Evolutionary conservation across 2,888 invertebrate genomes (phyloP), one percentile per base, ranked within the genome.

Genomic region (Danaus chrysippus): DNA sequence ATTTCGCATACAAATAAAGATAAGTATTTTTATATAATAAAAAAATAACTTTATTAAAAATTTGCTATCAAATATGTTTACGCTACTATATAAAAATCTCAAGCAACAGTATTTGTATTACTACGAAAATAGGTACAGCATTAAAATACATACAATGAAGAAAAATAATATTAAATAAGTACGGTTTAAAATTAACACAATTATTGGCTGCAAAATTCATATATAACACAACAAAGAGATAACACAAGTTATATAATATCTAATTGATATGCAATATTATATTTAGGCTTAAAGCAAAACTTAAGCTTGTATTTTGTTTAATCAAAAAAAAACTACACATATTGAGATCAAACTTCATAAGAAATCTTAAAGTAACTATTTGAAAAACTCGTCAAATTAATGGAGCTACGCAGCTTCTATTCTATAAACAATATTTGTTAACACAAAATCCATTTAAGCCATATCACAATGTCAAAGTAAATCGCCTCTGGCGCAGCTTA

Each of bases 201-300:
- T 34, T 34, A 34, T 34, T 34, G 23, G 23, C 23, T 34, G 23
- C 13, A 13, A 13, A 62, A 34, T 34, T 34, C 2, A 43, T 42
- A 54, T 19, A 42, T 15, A 54, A 56, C 42, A 5, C 13, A 54
- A 62, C 41, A 43, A 46, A n/a, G 11, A 52, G 43, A 34, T 34
- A 34, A 34, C 2, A 34, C 23, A 34, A 34, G 23, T 34, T 34
- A 71, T 73, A 81, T 77, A 79, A 81, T 80, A 74, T 78, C 84
- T 86, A 87, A 84, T 79, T 90, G 89, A 90, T 90, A 90, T 90
- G 89, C 89, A 88, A 87, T 88, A 87, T 80, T 87, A 87, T 81
- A 85, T 76, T 82, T 86, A 87, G 87, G 87, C 88, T 79, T 77
- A 76, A 72, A 56, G 70, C n/a, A 67, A 65, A 74, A 70, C 72